A percentile compares a stretch with the other conserved stretches of the same genome.
These are phyloP conservation scores for Catagonus wagneri DNA, from an alignment of 2,113 vertebrate genomes.

Conservation along the genomic window DNA sequence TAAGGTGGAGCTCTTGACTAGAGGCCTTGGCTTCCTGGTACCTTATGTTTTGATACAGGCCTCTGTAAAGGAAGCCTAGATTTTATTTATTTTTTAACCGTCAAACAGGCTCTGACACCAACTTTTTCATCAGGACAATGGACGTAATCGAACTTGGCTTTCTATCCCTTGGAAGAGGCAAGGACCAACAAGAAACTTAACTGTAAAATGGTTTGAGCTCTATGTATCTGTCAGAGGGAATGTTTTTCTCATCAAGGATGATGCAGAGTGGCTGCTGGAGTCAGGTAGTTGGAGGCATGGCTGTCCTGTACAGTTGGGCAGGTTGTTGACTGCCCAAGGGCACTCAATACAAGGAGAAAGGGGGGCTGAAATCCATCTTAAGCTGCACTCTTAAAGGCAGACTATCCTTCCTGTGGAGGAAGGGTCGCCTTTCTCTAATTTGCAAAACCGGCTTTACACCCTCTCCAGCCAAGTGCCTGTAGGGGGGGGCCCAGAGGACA, in stretches of 20 bases:
- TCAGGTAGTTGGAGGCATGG: neutral
- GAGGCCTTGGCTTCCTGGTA: neutral
- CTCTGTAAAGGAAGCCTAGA: constrained; percentile 20
- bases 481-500: neutral
- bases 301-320: neutral
- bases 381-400: neutral
- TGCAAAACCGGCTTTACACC: neutral
- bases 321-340: neutral
- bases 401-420: neutral
- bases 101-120: neutral
- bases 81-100: neutral
- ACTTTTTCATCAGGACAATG: constrained; percentile 6
- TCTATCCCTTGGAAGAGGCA: neutral
- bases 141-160: neutral
- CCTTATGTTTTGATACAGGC: neutral
- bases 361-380: neutral
- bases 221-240: neutral
- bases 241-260: neutral
- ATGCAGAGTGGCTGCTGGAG: neutral
- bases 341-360: neutral
- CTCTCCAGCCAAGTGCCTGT: neutral
- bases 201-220: neutral
- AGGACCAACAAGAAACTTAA: neutral
- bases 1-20: neutral
- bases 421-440: neutral